Percentiles rank a stretch among this genome's conserved stretches.
phyloP scores from a whole-genome alignment of 2,797 vertebrate genomes.

The Enteromius viviparus region DNA sequence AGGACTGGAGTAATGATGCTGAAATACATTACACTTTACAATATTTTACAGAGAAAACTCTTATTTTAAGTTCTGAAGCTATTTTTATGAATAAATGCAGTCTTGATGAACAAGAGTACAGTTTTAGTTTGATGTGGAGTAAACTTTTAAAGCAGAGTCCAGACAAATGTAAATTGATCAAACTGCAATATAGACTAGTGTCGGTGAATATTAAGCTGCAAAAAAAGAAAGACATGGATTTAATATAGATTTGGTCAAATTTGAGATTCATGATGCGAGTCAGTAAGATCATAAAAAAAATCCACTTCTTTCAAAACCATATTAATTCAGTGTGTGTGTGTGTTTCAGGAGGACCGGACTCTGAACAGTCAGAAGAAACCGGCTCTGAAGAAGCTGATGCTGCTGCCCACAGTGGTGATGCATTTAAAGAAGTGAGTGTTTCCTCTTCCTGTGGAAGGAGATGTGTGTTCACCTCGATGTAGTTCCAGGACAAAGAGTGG shows the following conservation, averaged over 20 bases:
- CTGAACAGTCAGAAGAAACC: constrained; percentile 97
- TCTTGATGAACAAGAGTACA: no score
- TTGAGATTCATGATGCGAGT: not conserved
- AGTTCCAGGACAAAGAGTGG: not conserved
- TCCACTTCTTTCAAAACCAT: no score
- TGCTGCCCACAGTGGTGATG: constrained; percentile 96
- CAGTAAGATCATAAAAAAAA: not conserved
- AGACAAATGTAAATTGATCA: not conserved
- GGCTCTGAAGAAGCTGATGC: constrained; percentile 93
- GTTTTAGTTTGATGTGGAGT: no score
- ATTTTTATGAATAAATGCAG: no score
- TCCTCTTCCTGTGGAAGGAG: not conserved
- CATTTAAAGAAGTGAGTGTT: constrained; percentile 94
- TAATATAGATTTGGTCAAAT: no score
- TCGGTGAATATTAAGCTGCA: not conserved
- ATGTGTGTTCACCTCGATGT: not conserved
- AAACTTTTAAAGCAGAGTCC: not conserved
- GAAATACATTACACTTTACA: not conserved
- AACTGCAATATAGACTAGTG: not conserved
- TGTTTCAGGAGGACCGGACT: constrained; percentile 89
- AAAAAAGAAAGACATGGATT: not conserved
- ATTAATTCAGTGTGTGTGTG: not conserved
- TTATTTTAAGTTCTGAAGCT: no score
- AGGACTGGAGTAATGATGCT: not conserved
- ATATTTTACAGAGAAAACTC: no score